Evolutionary conservation across 2,113 vertebrate species (phyloP), one percentile per base, ranked within the genome.

Genomic region (Cottus gobio): DNA sequence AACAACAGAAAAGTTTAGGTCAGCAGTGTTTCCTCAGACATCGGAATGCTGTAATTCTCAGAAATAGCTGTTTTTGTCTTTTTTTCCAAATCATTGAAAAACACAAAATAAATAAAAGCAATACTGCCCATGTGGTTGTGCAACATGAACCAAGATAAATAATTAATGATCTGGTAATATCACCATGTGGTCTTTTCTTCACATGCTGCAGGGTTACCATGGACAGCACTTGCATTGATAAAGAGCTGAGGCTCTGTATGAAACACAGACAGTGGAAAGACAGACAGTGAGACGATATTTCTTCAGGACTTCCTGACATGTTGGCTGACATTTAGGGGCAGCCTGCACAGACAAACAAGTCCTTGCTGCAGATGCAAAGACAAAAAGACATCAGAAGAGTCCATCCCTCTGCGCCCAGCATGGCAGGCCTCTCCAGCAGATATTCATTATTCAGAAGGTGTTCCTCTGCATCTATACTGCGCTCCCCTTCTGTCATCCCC

Each of bases 371-470:
- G 10, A 54, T 3, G 52, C 13, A 26, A 71, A 52, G 39, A 69
- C 64, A 66, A 60, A 62, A 62, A 50, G 22, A 69, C 80, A 72
- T 77, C 78, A 80, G 48, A 80, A 20, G 48, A 58, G 64, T 84
- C 74, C 34, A 1, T 50, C 74, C 34, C 58, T 52, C 61, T 72
- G 22, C 65, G 67, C 52, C 77, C 76, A 71, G 69, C 36, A 71
- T 79, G 75, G 82, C 75, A 71, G 79, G 54, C 72, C 77, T 85
- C 77, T 34, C 22, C 75, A 74, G 68, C 78, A 61, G 16, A 11
- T 42, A 88, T 93, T 54, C 52, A 93, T 90, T 86, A 93, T 91
- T 92, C 82, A 92, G 48, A 62, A 60, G 72, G 83, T 24, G 46
- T 88, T 85, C 67, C 46, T 82, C 88, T 86, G 75, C 83, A 71